Percentiles rank a stretch among this genome's conserved stretches.
phyloP scores from a whole-genome alignment of 2,113 vertebrate genomes.

The Oxygymnocypris stewartii region DNA sequence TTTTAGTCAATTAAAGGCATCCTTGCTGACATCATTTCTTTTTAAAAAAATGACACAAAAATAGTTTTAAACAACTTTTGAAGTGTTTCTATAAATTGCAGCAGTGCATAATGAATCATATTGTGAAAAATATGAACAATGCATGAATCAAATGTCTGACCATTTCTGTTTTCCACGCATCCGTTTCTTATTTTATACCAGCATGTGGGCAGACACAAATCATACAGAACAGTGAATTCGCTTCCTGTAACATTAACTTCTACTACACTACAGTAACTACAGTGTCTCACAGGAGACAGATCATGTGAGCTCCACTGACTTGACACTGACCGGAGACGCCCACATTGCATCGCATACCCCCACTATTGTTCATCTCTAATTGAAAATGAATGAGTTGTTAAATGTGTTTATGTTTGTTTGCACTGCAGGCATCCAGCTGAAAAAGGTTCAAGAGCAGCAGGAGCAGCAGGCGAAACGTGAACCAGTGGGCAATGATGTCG shows the following conservation, averaged over 20 bases:
- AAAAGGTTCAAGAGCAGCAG: constrained; percentile 97
- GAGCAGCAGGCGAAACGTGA: constrained; percentile 95
- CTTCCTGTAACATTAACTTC: not conserved
- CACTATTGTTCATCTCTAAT: not conserved
- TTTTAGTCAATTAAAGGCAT: not conserved
- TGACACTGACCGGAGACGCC: not conserved
- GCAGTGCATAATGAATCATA: not conserved
- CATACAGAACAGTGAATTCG: not conserved
- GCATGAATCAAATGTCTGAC: not conserved
- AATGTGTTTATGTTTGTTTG: not conserved
- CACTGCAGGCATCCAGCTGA: constrained; percentile 89
- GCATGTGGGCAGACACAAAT: constrained; percentile 7
- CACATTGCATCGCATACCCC: not conserved
- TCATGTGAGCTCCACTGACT: not conserved
- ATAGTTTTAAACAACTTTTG: not conserved
- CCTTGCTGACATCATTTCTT: not conserved
- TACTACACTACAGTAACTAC: not conserved
- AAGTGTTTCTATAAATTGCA: not conserved
- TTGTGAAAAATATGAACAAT: not conserved
- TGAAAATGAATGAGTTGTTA: not conserved
- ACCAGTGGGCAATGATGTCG: constrained; percentile 93
- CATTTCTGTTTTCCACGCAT: not conserved
- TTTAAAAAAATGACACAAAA: not conserved
- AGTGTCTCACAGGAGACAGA: not conserved
- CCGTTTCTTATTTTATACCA: not conserved